phyloP scores from a whole-genome alignment of 2,113 vertebrate species.

The Rhinolophus sinicus region DNA sequence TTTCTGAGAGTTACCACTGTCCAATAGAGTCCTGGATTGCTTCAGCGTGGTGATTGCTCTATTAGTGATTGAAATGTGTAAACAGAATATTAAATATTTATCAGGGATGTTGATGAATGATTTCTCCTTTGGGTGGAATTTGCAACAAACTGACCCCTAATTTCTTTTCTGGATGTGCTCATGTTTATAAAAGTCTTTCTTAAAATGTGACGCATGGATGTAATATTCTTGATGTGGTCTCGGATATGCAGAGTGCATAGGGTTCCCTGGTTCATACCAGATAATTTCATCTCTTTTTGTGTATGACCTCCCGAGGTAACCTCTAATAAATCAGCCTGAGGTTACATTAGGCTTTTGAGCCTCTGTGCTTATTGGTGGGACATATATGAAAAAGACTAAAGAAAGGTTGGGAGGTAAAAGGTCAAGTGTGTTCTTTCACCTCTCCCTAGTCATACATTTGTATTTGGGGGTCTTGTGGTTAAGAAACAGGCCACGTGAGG shows the following conservation, averaged over 20 bases:
- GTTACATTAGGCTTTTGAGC: neutral
- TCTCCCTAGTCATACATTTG: neutral
- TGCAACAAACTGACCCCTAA: neutral
- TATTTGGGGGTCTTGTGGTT: neutral
- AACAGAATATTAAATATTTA: conserved; percentile 28
- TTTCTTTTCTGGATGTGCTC: neutral
- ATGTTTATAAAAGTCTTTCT: neutral
- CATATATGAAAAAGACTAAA: neutral
- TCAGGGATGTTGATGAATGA: neutral
- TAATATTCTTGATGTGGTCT: neutral
- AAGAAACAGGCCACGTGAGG: neutral
- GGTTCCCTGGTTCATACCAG: neutral
- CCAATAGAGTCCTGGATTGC: neutral
- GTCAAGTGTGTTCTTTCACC: neutral
- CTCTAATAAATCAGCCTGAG: neutral
- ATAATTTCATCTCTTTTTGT: neutral
- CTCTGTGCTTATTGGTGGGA: neutral
- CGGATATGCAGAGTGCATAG: neutral
- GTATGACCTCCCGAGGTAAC: neutral
- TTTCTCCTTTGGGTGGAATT: conserved; percentile 6
- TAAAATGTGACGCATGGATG: neutral
- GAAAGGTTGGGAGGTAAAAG: neutral
- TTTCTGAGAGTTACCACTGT: neutral
- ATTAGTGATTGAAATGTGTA: neutral
- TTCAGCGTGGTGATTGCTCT: neutral